These are phyloP conservation scores for Agrypnia vestita DNA, from an alignment of 1,140 invertebrate species.

Conservation along the genomic window DNA sequence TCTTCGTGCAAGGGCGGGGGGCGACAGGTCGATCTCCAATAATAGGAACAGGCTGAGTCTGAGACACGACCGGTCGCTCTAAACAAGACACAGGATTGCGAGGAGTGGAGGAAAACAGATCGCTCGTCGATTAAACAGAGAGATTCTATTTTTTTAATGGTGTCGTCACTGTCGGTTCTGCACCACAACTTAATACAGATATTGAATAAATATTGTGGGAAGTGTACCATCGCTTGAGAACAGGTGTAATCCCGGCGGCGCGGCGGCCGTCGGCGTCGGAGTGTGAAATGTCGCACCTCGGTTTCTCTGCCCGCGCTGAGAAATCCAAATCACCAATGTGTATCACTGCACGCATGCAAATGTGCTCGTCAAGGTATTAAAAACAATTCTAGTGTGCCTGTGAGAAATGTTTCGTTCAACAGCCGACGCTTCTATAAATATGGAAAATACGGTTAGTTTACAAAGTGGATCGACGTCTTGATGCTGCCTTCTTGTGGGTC, in stretches of 20 bases:
- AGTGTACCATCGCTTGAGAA: not conserved
- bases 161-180: no score
- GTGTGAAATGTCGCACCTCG: constrained; percentile 52
- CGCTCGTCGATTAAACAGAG: no score
- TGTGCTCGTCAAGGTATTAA: not conserved
- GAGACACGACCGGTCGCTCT: no score
- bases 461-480: not conserved
- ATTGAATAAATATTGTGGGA: constrained; percentile 1
- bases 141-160: no score
- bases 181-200: not conserved
- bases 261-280: not conserved
- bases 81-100: no score
- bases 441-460: not conserved
- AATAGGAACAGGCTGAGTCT: no score
- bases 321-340: constrained; percentile 18
- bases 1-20: no score
- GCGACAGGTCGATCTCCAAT: no score
- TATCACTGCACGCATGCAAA: constrained; percentile 8
- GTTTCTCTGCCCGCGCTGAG: constrained; percentile 37
- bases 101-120: no score
- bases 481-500: no score
- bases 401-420: constrained; percentile 12
- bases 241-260: constrained; percentile 14
- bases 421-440: constrained; percentile 14
- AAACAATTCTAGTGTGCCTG: not conserved